Conservation (phyloP, 1,140 invertebrate genomes). For the Elymnias hypermnestra region DNA sequence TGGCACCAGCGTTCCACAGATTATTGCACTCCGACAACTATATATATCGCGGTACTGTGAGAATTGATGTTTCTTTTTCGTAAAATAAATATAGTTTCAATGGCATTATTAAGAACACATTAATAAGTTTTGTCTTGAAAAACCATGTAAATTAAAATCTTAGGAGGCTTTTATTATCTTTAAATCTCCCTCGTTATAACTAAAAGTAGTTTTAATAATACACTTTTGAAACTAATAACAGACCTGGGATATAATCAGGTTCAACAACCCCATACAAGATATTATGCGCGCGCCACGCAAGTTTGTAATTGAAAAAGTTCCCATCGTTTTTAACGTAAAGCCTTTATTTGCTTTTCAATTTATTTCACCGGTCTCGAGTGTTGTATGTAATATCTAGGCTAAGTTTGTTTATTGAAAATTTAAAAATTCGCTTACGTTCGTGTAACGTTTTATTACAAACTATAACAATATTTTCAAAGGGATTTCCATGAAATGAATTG, state of each 20-base stretch:
- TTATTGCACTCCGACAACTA: too few species aligned
- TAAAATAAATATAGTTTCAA: too few species aligned
- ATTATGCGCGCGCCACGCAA: slow-evolving; percentile 51
- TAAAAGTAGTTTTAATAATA: neutral
- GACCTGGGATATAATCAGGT: slow-evolving; percentile 7
- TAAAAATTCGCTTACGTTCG: slow-evolving; percentile 30
- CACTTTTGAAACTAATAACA: slow-evolving; percentile 2
- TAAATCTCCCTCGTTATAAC: too few species aligned
- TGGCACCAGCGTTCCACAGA: too few species aligned
- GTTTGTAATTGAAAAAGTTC: slow-evolving; percentile 73
- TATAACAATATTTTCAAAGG: neutral
- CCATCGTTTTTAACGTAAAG: slow-evolving; percentile 62
- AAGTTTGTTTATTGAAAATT: slow-evolving; percentile 52
- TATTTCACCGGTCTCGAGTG: slow-evolving; percentile 48
- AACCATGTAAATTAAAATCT: too few species aligned
- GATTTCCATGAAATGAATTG: neutral
- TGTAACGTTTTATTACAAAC: neutral
- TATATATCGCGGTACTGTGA: too few species aligned
- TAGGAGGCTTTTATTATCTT: too few species aligned
- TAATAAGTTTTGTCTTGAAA: too few species aligned
- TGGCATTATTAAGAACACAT: too few species aligned
- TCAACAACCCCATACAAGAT: slow-evolving; percentile 25
- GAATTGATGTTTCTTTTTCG: too few species aligned
- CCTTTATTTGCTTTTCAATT: slow-evolving; percentile 71
- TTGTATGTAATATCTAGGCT: slow-evolving; percentile 38